A percentile compares a stretch with the other conserved stretches of the same genome.
Conservation (phyloP, 2,888 invertebrate species). For the Polymixis lichenea region DNA sequence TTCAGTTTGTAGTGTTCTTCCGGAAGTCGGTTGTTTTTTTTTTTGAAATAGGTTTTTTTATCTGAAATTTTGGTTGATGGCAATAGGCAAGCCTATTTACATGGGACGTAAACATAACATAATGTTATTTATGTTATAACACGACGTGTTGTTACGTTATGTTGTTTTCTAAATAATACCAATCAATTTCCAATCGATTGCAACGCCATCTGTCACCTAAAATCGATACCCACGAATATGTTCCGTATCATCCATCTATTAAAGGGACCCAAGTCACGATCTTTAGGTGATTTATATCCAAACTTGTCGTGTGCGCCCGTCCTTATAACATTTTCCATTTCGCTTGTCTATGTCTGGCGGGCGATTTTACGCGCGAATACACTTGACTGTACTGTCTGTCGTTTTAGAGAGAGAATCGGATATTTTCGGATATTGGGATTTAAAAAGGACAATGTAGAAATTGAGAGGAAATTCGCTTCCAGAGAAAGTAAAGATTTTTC, state of each 20-base stretch:
- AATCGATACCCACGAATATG: conserved; percentile 39
- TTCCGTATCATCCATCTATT: conserved; percentile 53
- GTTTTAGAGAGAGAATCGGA: conserved; percentile 19
- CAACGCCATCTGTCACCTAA: conserved; percentile 32
- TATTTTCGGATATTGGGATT: conserved; percentile 27
- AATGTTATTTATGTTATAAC: too few relatives aligned
- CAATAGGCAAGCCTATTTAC: too few relatives aligned
- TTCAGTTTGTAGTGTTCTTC: too few relatives aligned
- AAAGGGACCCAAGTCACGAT: conserved; percentile 69
- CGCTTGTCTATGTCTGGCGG: conserved; percentile 56
- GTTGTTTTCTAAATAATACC: neutral
- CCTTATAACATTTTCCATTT: conserved; percentile 68
- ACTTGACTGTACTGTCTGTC: conserved; percentile 23
- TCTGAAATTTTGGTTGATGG: too few relatives aligned
- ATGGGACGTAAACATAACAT: too few relatives aligned
- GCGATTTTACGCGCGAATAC: conserved; percentile 60
- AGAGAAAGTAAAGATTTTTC: neutral
- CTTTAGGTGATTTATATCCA: conserved; percentile 69
- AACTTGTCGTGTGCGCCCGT: conserved; percentile 70
- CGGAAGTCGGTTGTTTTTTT: too few relatives aligned
- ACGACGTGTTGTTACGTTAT: too few relatives aligned
- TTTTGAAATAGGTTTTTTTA: too few relatives aligned
- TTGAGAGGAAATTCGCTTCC: neutral
- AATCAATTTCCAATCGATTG: conserved; percentile 1
- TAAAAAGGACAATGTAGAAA: neutral